A percentile compares a stretch with the other conserved stretches of the same genome.
These are phyloP conservation scores for Eurois occulta DNA, from an alignment of 2,888 invertebrate species.

Conservation along the genomic window DNA sequence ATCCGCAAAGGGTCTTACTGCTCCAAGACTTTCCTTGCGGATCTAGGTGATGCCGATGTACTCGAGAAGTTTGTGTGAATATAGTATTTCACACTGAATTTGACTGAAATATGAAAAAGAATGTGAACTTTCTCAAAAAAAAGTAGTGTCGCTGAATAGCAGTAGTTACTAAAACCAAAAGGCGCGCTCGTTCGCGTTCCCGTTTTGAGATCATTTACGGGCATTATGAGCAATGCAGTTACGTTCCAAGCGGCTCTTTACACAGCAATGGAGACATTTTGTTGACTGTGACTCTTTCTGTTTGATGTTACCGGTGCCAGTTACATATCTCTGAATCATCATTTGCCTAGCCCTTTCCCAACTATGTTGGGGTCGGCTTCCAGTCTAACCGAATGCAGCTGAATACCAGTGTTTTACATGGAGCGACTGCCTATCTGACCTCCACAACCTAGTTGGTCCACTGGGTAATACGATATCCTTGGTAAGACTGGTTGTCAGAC, in stretches of 20 bases:
- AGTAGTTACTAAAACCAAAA: constrained; percentile 29
- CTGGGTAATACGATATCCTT: no score
- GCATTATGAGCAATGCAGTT: constrained; percentile 43
- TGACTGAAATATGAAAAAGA: neutral
- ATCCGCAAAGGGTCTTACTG: no score
- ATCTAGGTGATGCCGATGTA: no score
- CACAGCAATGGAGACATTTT: constrained; percentile 20
- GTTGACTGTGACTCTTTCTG: constrained; percentile 1
- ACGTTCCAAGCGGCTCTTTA: constrained; percentile 27
- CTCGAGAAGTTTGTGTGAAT: neutral
- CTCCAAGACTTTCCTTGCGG: no score
- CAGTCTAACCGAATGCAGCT: no score
- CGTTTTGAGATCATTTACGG: constrained; percentile 21
- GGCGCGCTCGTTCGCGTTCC: constrained; percentile 12
- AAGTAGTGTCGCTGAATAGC: constrained; percentile 1
- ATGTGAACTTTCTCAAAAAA: neutral
- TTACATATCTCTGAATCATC: no score
- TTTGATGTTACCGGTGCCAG: constrained; percentile 10
- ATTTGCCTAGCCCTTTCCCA: no score
- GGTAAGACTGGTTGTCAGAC: no score
- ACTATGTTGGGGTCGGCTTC: no score
- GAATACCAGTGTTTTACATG: no score
- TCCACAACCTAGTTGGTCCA: no score
- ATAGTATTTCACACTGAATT: neutral
- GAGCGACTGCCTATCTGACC: no score